Percentiles rank a stretch among this genome's conserved stretches.
These are phyloP conservation scores for Theocolax elegans DNA, from an alignment of 1,140 invertebrate species.

Conservation along the genomic window DNA sequence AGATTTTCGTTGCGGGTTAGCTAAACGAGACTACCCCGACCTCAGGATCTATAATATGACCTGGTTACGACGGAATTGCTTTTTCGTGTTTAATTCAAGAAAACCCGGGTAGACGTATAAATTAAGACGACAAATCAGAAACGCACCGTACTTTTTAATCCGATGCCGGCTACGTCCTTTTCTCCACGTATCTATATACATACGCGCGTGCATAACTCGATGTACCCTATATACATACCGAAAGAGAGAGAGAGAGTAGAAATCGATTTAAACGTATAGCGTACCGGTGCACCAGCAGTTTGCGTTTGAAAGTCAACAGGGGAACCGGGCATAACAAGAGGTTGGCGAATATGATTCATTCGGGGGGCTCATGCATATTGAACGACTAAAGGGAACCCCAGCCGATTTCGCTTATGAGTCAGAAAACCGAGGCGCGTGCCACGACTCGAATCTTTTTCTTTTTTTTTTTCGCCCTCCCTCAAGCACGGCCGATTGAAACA, in stretches of 20 bases:
- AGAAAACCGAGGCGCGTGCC: slow-evolving; percentile 30
- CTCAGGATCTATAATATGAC: no score
- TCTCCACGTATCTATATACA: no score
- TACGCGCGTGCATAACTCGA: no score
- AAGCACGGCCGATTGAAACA: no score
- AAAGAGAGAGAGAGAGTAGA: neutral
- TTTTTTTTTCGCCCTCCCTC: neutral
- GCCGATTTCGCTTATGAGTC: slow-evolving; percentile 31
- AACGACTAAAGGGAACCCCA: slow-evolving; percentile 19
- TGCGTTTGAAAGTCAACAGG: slow-evolving; percentile 29
- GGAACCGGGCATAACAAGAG: slow-evolving; percentile 6
- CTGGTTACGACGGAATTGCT: slow-evolving; percentile 17
- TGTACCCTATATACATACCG: no score
- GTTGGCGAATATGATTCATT: slow-evolving; percentile 38
- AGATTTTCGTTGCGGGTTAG: slow-evolving; percentile 15
- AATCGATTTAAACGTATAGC: slow-evolving; percentile 23
- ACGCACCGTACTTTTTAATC: slow-evolving; percentile 37
- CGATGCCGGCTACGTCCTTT: slow-evolving; percentile 25
- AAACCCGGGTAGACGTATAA: slow-evolving; percentile 12
- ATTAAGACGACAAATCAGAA: slow-evolving; percentile 38
- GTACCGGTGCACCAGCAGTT: neutral
- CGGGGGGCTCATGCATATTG: slow-evolving; percentile 36
- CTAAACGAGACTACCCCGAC: slow-evolving; percentile 35
- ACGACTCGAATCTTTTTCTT: neutral
- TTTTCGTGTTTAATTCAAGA: slow-evolving; percentile 34